A percentile compares a stretch with the other conserved stretches of the same genome.
Conservation (phyloP, 1,140 invertebrate genomes). For the Caenorhabditis brenneri region DNA sequence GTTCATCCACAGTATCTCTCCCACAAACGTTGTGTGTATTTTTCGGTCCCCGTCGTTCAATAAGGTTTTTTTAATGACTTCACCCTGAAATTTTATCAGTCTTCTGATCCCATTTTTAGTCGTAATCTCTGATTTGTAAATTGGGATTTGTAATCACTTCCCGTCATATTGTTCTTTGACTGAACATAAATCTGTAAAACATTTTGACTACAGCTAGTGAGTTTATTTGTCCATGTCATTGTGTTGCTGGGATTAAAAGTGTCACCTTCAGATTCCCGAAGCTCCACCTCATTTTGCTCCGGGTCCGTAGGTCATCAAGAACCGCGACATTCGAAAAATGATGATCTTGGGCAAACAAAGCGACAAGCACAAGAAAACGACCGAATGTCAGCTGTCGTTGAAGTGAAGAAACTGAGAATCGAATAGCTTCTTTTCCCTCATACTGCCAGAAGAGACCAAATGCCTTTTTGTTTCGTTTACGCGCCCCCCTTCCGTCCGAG, state of each 20-base stretch:
- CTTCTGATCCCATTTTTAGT: background rate
- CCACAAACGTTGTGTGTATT: slow-evolving; percentile 13
- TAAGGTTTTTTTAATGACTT: background rate
- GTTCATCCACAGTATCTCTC: background rate
- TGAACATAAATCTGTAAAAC: slow-evolving; percentile 3
- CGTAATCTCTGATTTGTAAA: background rate
- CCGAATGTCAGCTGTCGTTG: slow-evolving; percentile 17
- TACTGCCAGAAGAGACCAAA: background rate
- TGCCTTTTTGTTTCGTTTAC: slow-evolving; percentile 14
- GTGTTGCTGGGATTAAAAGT: background rate
- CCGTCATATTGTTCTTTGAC: background rate
- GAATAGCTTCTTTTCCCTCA: background rate
- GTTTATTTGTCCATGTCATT: background rate
- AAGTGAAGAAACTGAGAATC: background rate
- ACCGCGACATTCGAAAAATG: slow-evolving; percentile 13
- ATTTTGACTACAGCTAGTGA: background rate
- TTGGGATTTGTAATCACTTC: background rate
- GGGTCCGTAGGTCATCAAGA: slow-evolving; percentile 25
- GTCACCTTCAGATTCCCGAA: background rate
- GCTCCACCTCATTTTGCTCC: background rate
- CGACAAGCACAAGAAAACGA: background rate
- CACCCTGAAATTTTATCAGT: background rate
- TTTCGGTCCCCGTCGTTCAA: background rate
- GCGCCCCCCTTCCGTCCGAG: background rate
- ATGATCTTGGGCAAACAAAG: slow-evolving; percentile 34